Evolutionary conservation across 1,140 invertebrate genomes (phyloP).

Genomic region (Drosophila simulans): DNA sequence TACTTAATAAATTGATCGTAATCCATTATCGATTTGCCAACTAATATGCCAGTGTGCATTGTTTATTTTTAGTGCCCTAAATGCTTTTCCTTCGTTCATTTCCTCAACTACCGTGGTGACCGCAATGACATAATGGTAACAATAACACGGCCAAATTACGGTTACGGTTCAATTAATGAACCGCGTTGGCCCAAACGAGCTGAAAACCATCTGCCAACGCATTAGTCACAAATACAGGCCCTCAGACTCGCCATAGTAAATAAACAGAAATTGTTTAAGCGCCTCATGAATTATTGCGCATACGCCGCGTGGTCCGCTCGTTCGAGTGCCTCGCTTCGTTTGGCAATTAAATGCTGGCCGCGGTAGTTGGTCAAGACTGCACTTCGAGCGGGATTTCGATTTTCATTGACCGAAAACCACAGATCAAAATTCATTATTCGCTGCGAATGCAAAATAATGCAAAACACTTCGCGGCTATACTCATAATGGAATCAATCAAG

Average conservation of each 20-base stretch:
- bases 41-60: constrained; percentile 35
- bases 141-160: constrained; percentile 61
- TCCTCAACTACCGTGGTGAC: constrained; percentile 24
- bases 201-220: constrained; percentile 44
- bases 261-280: constrained; percentile 71
- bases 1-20: constrained; percentile 40
- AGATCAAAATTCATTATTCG: constrained; percentile 42
- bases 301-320: constrained; percentile 63
- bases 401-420: constrained; percentile 48
- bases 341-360: constrained; percentile 68
- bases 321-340: constrained; percentile 43
- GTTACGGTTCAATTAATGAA: constrained; percentile 75
- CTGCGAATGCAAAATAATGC: constrained; percentile 76
- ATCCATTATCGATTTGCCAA: constrained; percentile 48
- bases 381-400: constrained; percentile 27
- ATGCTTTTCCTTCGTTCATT: constrained; percentile 18
- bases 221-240: constrained; percentile 60
- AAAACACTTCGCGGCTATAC: constrained; percentile 47
- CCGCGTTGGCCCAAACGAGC: constrained; percentile 54
- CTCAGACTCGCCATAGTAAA: constrained; percentile 11
- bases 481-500: constrained; percentile 75
- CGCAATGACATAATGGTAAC: constrained; percentile 73
- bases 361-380: constrained; percentile 56
- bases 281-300: constrained; percentile 80
- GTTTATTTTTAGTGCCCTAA: constrained; percentile 26